Evolutionary conservation across 2,888 invertebrate species (phyloP), one percentile per base, ranked within the genome.

Genomic region (Cataglyphis cursor): DNA sequence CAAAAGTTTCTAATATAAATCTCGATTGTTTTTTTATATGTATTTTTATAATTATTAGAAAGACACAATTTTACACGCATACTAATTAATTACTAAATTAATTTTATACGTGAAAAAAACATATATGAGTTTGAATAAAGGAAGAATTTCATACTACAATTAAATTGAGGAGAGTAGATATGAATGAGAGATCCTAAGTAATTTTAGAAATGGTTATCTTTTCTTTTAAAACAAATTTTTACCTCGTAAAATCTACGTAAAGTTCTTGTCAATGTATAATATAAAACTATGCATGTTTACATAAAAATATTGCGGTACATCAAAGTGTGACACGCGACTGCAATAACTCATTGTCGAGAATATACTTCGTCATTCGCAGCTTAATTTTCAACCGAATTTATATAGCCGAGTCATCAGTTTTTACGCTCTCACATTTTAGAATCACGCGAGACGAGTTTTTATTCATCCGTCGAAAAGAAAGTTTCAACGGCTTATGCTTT

Each of bases 361-460:
- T 66, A 59, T 51, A 51, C 66, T 51, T 75, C 75, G 76, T 75
- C 81, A 65, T 54, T 24, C 18, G 59, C 76, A 65, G 31, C 81
- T 82, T 82, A 82, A 82, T 82, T 82, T 81, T 70, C 59, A n/a
- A 18, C 5, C 72, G 48, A 72, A 78, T 78, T 80, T 61, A 80
- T 72, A 72, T 51, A n/a, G 51, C 51, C 72, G 59, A 78, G 70
- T 78, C 78, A 78, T 59, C n/a, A n/a, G 72, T 80, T 72, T 80
- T 80, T 72, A 72, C 44, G 59, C 72, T 80, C 72, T 80, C 72
- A 59, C 72, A 24, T 80, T 80, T 68, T 72, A 70, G 9, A 59
- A 35, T 57, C 70, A 31, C 12, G n/a, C 68, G 35, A 9, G 35
- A 61, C 72, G 31, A 44, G 48, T 72, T 80, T 76, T 80, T 78